Percentiles rank a stretch among this genome's conserved stretches.
These are phyloP conservation scores for Hyles vespertilio DNA, from an alignment of 1,140 invertebrate species.

Conservation along the genomic window DNA sequence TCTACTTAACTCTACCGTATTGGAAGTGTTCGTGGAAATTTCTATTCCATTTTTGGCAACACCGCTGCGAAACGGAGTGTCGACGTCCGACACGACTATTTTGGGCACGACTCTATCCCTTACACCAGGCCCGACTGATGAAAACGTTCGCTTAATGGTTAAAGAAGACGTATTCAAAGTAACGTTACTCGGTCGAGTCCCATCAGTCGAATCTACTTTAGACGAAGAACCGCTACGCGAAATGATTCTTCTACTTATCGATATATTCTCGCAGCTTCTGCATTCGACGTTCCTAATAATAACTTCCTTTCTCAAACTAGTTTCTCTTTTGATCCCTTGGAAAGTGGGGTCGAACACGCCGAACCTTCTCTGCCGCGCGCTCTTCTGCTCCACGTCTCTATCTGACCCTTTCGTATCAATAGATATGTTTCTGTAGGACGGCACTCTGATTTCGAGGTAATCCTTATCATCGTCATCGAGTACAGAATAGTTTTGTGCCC, in stretches of 20 bases:
- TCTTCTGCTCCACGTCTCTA: constrained; percentile 16
- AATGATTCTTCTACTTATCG: constrained; percentile 7
- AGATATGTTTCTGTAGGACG: constrained; percentile 35
- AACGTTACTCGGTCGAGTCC: too few relatives aligned
- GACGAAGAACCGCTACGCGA: constrained; percentile 4
- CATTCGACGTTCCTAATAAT: constrained; percentile 41
- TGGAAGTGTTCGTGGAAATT: constrained; percentile 38
- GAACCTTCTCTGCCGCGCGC: constrained; percentile 37
- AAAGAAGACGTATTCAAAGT: not conserved
- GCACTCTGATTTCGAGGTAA: constrained; percentile 18
- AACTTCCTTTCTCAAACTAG: constrained; percentile 42
- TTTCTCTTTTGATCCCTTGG: constrained; percentile 27
- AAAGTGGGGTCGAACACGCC: constrained; percentile 26
- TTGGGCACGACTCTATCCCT: constrained; percentile 21
- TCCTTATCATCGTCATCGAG: constrained; percentile 14
- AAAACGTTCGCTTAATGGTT: constrained; percentile 16
- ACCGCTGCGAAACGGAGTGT: constrained; percentile 17
- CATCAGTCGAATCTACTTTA: too few relatives aligned
- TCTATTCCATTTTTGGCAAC: constrained; percentile 29
- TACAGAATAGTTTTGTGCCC: not conserved
- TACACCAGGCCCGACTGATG: not conserved
- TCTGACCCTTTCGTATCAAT: constrained; percentile 21
- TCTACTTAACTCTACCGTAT: constrained; percentile 48
- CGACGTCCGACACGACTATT: constrained; percentile 25
- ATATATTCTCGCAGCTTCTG: constrained; percentile 42